Base-by-base conservation (phyloP, 2,113 vertebrate species). In the Halichoerus grypus region DNA sequence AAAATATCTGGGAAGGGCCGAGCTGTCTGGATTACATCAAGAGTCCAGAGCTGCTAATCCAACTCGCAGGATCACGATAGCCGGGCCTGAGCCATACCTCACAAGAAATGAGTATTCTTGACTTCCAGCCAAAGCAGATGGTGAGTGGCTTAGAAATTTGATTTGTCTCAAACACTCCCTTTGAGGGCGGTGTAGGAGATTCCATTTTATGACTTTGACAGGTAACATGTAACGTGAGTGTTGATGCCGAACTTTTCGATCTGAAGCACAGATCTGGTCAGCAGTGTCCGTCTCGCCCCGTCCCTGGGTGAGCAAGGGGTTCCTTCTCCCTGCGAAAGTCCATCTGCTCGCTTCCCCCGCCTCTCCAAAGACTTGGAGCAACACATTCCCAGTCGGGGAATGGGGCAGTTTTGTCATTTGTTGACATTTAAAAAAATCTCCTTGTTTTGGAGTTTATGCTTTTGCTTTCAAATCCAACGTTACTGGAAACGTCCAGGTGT, bases 241-340 rank as follows among this genome's bases (percentile, higher is more conserved):
- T n/a, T 88, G 67, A 16, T 63, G 61, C 22, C 18, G 8, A 90
- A 13, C 42, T 74, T 85, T 31, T 71, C 36, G 18, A 26, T 28
- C 51, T 33, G 36, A 72, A 61, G 59, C 42, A 33, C 11, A 39
- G 33, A 26, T 51, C 31, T 71, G 21, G 55, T 55, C 14, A 33
- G 28, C 11, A 39, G 42, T 21, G n/a, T 26, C 39, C 1, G 39
- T 18, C 9, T 26, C 0, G 0, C 8, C 10, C 3, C 4, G 3
- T 7, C 1, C 14, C 4, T 15, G 21, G 11, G 19, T 3, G 9
- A 63, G 33, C 53, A 59, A 42, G 3, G 1, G 14, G 15, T 5
- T 21, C 22, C n/a, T 69, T 8, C 61, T 28, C 11, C 19, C 31
- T 71, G 42, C 42, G 31, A 5, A 63, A 31, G 19, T 3, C 5